Base-by-base conservation (phyloP, 1,140 invertebrate genomes). In the Notospermus geniculatus region DNA sequence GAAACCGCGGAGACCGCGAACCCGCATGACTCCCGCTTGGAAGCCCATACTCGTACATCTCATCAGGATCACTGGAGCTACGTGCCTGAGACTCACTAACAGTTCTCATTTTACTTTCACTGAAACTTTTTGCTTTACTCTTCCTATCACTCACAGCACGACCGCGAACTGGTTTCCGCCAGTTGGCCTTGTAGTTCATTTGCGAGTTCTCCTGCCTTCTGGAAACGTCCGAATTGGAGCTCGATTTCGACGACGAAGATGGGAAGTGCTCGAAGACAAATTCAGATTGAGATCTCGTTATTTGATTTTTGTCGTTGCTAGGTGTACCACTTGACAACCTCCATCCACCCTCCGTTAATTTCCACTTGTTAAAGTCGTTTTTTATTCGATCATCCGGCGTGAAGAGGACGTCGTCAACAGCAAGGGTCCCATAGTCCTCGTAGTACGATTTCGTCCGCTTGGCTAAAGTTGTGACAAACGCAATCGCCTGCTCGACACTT, bases 331-430 rank as follows among this genome's bases (percentile, higher is more conserved):
- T 50, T 5, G 46, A 7, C 4, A 50, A n/a, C n/a, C 46, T 50
- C 46, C 46, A 50, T 5, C 46, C 46, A 4, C n/a, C 46, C 25
- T 50, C 46, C n/a, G 46, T 50, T 23, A 50, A 27, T n/a, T 27
- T 19, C 46, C 46, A 50, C 19, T 50, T 50, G n/a, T 50, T 27
- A n/a, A 23, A 50, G n/a, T 50, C 25, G 9, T 5, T 23, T 50
- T 50, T 50, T 5, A 27, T n/a, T 36, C 15, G 4, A 36, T 36
- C 32, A 36, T 36, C 15, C n/a, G 46, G 46, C n/a, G 25, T 27
- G n/a, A 50, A 50, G n/a, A 50, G 46, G 25, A 19, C 25, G n/a
- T 50, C 46, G 46, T 50, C 46, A 5, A 50, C 46, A 5, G 46
- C 25, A 9, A 50, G 25, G 4, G 46, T 27, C n/a, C 25, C 25